phyloP scores from a whole-genome alignment of 2,113 vertebrate species.

The Zosterops lateralis region DNA sequence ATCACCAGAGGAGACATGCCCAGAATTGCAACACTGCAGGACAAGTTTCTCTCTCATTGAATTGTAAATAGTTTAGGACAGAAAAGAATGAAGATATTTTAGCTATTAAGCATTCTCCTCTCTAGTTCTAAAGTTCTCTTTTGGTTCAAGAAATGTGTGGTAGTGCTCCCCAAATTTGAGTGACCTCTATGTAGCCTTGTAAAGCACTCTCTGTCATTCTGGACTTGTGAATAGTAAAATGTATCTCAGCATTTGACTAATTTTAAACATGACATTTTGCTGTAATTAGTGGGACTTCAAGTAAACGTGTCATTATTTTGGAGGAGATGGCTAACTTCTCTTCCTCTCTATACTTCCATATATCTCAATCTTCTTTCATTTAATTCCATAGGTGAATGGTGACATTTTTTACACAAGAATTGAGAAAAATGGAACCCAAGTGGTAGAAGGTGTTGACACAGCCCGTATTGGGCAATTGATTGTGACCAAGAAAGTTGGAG shows the following conservation, averaged over 20 bases:
- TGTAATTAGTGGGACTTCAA: neutral
- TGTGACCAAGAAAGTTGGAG: slow-evolving; percentile 84
- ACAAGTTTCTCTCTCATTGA: neutral
- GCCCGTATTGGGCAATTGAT: slow-evolving; percentile 83
- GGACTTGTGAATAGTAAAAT: neutral
- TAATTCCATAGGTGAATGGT: slow-evolving; percentile 85
- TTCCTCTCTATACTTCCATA: neutral
- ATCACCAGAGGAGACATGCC: neutral
- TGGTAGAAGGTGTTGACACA: slow-evolving; percentile 76
- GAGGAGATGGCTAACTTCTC: neutral
- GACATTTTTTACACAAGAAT: slow-evolving; percentile 86
- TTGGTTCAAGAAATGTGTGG: neutral
- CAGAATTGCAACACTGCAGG: neutral
- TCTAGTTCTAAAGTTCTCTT: neutral
- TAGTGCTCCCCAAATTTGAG: neutral
- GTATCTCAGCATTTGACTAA: neutral
- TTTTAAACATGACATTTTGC: neutral
- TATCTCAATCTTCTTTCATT: neutral
- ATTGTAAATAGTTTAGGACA: neutral
- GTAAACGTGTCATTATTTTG: neutral
- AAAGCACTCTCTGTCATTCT: neutral
- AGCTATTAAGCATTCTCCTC: neutral
- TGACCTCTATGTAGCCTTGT: neutral
- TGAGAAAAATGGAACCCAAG: slow-evolving; percentile 79
- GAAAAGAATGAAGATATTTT: neutral